Conservation (phyloP, 1,140 invertebrate genomes). For the Asbolus verrucosus region DNA sequence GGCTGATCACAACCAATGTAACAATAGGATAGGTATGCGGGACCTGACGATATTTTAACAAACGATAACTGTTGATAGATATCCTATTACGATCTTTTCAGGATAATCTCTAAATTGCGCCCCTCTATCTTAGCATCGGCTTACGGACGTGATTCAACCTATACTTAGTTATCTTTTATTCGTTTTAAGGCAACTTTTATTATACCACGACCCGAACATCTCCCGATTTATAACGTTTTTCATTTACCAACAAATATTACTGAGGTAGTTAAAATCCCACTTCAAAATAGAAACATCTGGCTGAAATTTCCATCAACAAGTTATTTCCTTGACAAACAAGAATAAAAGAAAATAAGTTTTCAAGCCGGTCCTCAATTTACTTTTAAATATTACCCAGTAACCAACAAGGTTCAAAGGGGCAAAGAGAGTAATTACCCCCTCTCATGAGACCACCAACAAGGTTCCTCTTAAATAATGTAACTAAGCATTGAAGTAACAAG, state of each 20-base stretch:
- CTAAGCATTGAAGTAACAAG: too few species aligned
- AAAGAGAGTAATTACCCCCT: slow-evolving; percentile 16
- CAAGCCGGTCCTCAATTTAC: slow-evolving; percentile 21
- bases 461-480: slow-evolving; percentile 26
- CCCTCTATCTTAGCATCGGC: slow-evolving; percentile 41
- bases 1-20: slow-evolving; percentile 35
- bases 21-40: slow-evolving; percentile 39
- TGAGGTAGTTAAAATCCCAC: background rate
- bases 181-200: slow-evolving; percentile 15
- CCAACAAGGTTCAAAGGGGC: too few species aligned
- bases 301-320: slow-evolving; percentile 21
- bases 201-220: slow-evolving; percentile 25
- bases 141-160: slow-evolving; percentile 43
- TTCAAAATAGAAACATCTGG: slow-evolving; percentile 17
- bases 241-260: slow-evolving; percentile 13
- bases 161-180: slow-evolving; percentile 41
- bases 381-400: slow-evolving; percentile 26
- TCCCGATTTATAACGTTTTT: slow-evolving; percentile 29
- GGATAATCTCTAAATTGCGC: slow-evolving; percentile 44
- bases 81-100: slow-evolving; percentile 41
- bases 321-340: slow-evolving; percentile 25
- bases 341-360: slow-evolving; percentile 25
- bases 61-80: slow-evolving; percentile 46
- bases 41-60: slow-evolving; percentile 43
- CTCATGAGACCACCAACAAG: background rate